phyloP scores from a whole-genome alignment of 1,140 invertebrate genomes.

The Acromyrmex echinatior region DNA sequence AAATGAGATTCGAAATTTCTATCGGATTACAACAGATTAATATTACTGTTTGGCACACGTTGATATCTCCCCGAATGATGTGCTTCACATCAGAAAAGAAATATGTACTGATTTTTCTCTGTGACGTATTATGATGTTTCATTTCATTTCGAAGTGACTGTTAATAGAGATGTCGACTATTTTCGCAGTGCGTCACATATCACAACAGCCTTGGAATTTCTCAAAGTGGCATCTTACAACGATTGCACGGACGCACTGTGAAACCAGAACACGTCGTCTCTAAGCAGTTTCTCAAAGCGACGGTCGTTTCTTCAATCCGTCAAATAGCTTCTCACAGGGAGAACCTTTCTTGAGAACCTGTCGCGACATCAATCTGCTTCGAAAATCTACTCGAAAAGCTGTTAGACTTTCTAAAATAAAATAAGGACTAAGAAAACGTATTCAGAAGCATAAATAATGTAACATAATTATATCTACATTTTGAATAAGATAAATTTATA shows the following conservation, averaged over 20 bases:
- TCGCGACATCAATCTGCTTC: slow-evolving; percentile 8
- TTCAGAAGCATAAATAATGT: background rate
- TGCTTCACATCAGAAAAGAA: background rate
- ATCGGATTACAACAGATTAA: background rate
- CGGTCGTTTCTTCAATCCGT: slow-evolving; percentile 33
- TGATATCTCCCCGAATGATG: slow-evolving; percentile 2
- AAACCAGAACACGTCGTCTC: slow-evolving; percentile 27
- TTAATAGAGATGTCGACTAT: slow-evolving; percentile 19
- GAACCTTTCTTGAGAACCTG: background rate
- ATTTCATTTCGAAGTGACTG: background rate
- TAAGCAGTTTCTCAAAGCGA: slow-evolving; percentile 17
- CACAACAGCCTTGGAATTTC: slow-evolving; percentile 7
- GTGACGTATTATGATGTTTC: background rate
- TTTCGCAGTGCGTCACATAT: background rate
- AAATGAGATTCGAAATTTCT: background rate
- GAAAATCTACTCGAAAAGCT: slow-evolving; percentile 33
- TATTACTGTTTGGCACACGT: background rate
- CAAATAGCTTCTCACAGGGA: slow-evolving; percentile 28
- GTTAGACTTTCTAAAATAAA: background rate
- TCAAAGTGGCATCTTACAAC: slow-evolving; percentile 21
- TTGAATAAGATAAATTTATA: background rate
- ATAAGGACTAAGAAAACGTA: background rate
- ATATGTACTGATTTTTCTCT: background rate
- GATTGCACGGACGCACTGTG: slow-evolving; percentile 15
- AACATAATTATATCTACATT: background rate